A percentile compares a stretch with the other conserved stretches of the same genome.
Conservation (phyloP, 2,113 vertebrate genomes). For the Apus apus region DNA sequence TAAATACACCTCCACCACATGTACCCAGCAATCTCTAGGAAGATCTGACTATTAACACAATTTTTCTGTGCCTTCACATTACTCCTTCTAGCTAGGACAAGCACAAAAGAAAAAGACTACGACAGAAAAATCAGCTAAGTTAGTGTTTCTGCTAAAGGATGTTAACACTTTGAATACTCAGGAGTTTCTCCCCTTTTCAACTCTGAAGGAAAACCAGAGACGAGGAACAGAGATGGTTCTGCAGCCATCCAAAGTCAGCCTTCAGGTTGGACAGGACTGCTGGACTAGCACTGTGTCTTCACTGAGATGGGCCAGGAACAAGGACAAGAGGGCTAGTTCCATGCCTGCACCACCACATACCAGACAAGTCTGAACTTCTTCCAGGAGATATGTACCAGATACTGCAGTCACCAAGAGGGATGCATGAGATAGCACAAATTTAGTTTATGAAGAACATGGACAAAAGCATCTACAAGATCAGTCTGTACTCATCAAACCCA, state of each 20-base stretch:
- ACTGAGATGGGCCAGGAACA: not conserved
- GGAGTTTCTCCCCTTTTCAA: not conserved
- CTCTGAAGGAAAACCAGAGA: not conserved
- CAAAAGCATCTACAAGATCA: not conserved
- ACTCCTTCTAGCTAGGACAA: not conserved
- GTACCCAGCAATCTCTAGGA: not conserved
- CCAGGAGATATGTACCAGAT: not conserved
- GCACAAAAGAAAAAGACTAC: not conserved
- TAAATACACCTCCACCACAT: not conserved
- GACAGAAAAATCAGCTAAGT: not conserved
- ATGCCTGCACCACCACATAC: not conserved
- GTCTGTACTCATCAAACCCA: not conserved
- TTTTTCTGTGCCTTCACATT: not conserved
- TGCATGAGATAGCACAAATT: not conserved
- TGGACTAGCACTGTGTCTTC: not conserved
- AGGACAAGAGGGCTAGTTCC: not conserved
- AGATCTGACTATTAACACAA: not conserved
- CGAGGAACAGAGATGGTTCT: not conserved
- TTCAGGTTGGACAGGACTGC: not conserved
- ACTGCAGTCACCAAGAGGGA: not conserved
- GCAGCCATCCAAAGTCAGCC: not conserved
- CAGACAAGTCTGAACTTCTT: not conserved
- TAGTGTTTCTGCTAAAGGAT: not conserved
- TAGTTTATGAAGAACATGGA: not conserved
- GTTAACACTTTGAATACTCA: not conserved